Base-by-base conservation (phyloP, 2,888 invertebrate genomes). In the Watsonalla binaria region DNA sequence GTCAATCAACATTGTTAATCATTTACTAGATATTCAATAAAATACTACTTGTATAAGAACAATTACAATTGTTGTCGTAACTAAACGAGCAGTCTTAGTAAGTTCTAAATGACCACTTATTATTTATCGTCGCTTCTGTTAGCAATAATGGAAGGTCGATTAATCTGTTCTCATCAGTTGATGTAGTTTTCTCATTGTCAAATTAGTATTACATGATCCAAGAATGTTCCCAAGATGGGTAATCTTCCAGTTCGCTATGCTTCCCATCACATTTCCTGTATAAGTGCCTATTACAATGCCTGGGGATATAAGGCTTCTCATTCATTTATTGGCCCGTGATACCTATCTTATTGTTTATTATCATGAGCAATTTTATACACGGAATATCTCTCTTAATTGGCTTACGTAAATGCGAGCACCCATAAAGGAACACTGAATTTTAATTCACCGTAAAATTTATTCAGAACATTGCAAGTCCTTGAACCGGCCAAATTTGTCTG, bases 161-260 rank as follows among this genome's bases (percentile, higher is more conserved):
- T 71, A 71, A 72, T 74, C 69, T 70, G 74, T 81, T 80, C 80
- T 73, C 77, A 82, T 75, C 72, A 70, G 76, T 76, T 75, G 71
- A 77, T 76, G 71, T 77, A 70, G 68, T 66, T 76, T 70, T 70
- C 72, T 63, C 71, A 54, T 54, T 71, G 76, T 74, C 42, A 78
- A 78, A 80, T 82, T 80, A 24, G 24, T 24, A 83, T 80, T 78
- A 68, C 76, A 75, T 81, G 79, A 76, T 74, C 70, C 73, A 77
- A 76, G 73, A 80, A 82, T 75, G 72, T 85, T 86, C 84, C 76
- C 86, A 84, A 81, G 84, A 80, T 42, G 42, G 42, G 42, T 75
- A 68, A 68, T 71, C 70, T 67, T 70, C 67, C 65, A 66, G 70
- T 76, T 65, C 61, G 67, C 53, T 70, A 70, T 73, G 70, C 71